phyloP scores from a whole-genome alignment of 2,113 vertebrate genomes.

The Leucosticte australis region DNA sequence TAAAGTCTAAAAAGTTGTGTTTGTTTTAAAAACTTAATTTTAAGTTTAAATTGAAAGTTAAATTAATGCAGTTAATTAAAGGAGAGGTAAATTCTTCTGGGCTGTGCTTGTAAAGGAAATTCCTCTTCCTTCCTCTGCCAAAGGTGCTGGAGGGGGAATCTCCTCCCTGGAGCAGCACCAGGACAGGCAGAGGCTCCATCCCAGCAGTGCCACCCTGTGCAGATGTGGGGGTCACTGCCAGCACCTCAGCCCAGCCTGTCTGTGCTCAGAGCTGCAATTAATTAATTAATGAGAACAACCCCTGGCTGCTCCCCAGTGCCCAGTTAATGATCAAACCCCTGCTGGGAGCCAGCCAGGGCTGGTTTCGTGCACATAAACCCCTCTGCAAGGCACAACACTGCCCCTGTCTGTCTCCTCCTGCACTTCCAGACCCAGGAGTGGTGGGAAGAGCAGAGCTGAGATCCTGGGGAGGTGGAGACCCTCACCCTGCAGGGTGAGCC shows the following conservation, averaged over 20 bases:
- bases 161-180: background rate
- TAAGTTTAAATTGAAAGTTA: background rate
- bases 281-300: fast-evolving
- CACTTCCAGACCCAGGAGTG: background rate
- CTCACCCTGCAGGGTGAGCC: too few relatives aligned
- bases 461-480: too few relatives aligned
- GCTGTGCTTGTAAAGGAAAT: background rate
- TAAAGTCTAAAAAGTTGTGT: background rate
- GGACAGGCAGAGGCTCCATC: background rate
- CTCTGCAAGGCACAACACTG: background rate
- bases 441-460: background rate
- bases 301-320: background rate
- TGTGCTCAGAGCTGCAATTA: background rate
- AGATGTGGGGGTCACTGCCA: background rate
- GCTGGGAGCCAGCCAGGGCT: background rate
- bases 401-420: background rate
- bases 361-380: fast-evolving
- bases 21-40: too few relatives aligned
- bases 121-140: background rate
- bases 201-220: fast-evolving
- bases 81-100: background rate
- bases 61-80: background rate
- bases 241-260: background rate
- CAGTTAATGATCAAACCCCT: background rate
- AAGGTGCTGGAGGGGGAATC: fast-evolving